Evolutionary conservation across 2,797 vertebrate genomes (phyloP), one percentile per base, ranked within the genome.

Genomic region (Pseudotriccus pelzelni): DNA sequence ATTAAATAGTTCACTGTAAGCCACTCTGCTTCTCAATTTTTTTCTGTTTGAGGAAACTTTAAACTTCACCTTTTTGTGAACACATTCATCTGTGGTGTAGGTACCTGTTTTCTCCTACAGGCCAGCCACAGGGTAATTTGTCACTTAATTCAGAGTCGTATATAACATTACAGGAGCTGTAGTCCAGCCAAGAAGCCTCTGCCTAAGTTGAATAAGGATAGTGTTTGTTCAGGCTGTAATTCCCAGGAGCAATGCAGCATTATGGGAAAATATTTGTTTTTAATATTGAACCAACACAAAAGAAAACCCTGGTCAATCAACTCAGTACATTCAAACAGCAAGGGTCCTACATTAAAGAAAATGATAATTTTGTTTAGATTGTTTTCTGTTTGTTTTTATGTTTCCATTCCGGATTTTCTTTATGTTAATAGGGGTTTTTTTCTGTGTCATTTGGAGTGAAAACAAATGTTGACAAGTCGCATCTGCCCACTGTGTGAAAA

Each of bases 251-350:
- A 91, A 93, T 43, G 47, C 67, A 84, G 59, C 58, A 91, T 95
- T 91, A 95, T 94, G 89, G 79, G 89, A 93, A 96, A 93, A 94
- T 93, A 89, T 50, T 91, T 93, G 76, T 1, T 76, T 94, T 95
- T 67, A 86, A 41, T 91, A 91, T 74, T 60, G 63, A 93, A 84
- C 49, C 58, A 63, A 94, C 85, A 91, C 59, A 63, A 53, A 91
- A 88, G 59, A 70, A 88, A 86, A 19, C 44, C 6, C 50, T 53
- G 39, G 36, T 89, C 69, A 84, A 85, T 63, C 63, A 85, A 27
- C 84, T 87, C 50, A 66, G 47, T 59, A 64, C 41, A 72, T 69
- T 89, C 47, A 81, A 91, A 89, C 37, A 77, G 34, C 28, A 59
- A 80, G 10, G 17, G 12, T 67, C 21, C 30, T 82, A 50, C 55